Evolutionary conservation across 1,140 invertebrate species (phyloP).

Genomic region (Aethina tumida): DNA sequence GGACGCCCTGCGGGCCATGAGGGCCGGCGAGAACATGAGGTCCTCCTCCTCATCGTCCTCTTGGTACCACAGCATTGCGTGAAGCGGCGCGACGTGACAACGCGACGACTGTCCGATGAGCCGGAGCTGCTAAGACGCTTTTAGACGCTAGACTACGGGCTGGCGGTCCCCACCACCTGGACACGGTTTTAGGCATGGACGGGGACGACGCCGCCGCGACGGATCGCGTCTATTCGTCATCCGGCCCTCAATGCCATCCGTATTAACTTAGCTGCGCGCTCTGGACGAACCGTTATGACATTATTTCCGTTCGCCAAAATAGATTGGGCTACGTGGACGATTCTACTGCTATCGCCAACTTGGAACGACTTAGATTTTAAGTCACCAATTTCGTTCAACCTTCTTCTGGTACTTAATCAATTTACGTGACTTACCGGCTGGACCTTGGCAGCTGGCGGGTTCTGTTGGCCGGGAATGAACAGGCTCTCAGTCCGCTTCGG

Average conservation of each 20-base stretch:
- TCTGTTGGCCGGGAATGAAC: conserved; percentile 42
- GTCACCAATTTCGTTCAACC: neutral
- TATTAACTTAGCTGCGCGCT: no score
- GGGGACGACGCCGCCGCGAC: conserved; percentile 12
- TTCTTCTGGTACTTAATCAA: neutral
- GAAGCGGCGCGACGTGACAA: neutral
- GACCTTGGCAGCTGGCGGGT: conserved; percentile 26
- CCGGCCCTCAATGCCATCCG: conserved; percentile 36
- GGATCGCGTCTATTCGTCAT: conserved; percentile 23
- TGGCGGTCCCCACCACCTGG: conserved; percentile 26
- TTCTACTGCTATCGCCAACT: conserved; percentile 1
- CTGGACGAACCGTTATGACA: no score
- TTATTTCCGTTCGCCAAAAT: no score
- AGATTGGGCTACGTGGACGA: neutral
- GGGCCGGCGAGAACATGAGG: conserved; percentile 71
- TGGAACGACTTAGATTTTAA: neutral
- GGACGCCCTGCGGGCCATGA: conserved; percentile 69
- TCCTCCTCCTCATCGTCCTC: conserved; percentile 68
- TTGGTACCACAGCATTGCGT: conserved; percentile 52
- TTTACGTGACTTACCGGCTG: neutral
- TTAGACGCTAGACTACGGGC: conserved; percentile 31
- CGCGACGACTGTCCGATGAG: conserved; percentile 8
- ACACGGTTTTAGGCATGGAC: conserved; percentile 23
- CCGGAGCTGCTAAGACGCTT: conserved; percentile 20
- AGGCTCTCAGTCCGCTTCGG: conserved; percentile 83